Evolutionary conservation across 2,797 vertebrate genomes (phyloP).

Genomic region (Epinephelus awoara): DNA sequence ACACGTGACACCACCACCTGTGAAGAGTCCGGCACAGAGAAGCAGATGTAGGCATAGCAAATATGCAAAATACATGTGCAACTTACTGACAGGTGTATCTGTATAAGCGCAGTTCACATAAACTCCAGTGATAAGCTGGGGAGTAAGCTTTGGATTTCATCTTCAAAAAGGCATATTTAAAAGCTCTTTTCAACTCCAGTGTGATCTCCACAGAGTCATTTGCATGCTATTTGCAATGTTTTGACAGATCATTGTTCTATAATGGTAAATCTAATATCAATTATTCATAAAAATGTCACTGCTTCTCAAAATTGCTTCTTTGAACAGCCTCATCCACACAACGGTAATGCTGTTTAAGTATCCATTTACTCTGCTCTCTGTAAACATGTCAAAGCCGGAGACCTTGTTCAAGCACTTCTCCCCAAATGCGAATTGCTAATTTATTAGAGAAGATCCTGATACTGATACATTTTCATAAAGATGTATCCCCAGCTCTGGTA

Average conservation of each 20-base stretch:
- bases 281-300: slow-evolving; percentile 82
- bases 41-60: not conserved
- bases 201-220: slow-evolving; percentile 54
- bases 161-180: slow-evolving; percentile 55
- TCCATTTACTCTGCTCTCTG: slow-evolving; percentile 70
- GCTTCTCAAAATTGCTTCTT: slow-evolving; percentile 65
- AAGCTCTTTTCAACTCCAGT: slow-evolving; percentile 46
- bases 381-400: slow-evolving; percentile 68
- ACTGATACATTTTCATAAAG: slow-evolving; percentile 35
- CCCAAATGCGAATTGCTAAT: slow-evolving; percentile 63
- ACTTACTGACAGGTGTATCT: slow-evolving; percentile 8
- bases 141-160: slow-evolving; percentile 46
- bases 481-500: slow-evolving; percentile 28
- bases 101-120: not conserved
- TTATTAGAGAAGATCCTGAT: slow-evolving; percentile 51
- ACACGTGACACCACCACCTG: slow-evolving; percentile 96
- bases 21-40: not conserved
- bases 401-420: slow-evolving; percentile 55
- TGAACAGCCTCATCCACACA: slow-evolving; percentile 56
- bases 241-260: slow-evolving; percentile 77
- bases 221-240: slow-evolving; percentile 65
- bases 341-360: slow-evolving; percentile 49
- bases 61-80: not conserved
- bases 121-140: slow-evolving; percentile 6
- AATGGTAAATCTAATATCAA: slow-evolving; percentile 73